Evolutionary conservation across 2,888 invertebrate species (phyloP).

Genomic region (Bembecia ichneumoniformis): DNA sequence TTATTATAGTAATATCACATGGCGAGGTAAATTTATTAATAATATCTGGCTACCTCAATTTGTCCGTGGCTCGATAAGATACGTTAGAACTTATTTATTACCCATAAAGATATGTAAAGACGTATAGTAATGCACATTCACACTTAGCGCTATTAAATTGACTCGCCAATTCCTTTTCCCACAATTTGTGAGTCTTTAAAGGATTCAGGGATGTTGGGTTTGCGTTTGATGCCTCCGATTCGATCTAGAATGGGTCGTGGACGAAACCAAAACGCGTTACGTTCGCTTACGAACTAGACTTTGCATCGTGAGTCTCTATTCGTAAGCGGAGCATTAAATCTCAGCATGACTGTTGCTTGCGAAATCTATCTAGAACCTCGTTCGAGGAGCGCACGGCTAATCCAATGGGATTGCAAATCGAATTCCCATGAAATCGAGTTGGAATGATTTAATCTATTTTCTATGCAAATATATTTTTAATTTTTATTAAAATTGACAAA

Average conservation of each 20-base stretch:
- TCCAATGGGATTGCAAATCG: conserved; percentile 33
- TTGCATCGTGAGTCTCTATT: conserved; percentile 33
- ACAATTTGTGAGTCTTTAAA: too few species aligned
- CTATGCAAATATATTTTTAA: neutral
- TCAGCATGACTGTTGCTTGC: conserved; percentile 37
- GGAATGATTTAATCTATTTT: conserved; percentile 26
- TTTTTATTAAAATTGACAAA: neutral
- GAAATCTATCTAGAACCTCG: conserved; percentile 32
- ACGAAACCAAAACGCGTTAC: conserved; percentile 12
- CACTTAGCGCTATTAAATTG: conserved; percentile 34
- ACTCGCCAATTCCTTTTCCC: conserved; percentile 20
- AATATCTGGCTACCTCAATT: conserved; percentile 36
- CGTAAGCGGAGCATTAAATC: conserved; percentile 47
- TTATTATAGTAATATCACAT: too few species aligned
- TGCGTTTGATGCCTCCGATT: too few species aligned
- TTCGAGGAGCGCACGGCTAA: conserved; percentile 26
- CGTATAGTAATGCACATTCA: conserved; percentile 45
- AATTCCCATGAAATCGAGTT: conserved; percentile 40
- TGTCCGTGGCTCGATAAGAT: conserved; percentile 43
- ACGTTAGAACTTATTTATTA: conserved; percentile 47
- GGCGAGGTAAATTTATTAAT: conserved; percentile 10
- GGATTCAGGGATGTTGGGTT: too few species aligned
- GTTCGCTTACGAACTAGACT: conserved; percentile 5
- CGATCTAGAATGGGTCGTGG: neutral
- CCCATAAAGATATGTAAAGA: conserved; percentile 28